Evolutionary conservation across 2,888 invertebrate genomes (phyloP), one percentile per base, ranked within the genome.

Genomic region (Hyles lineata): DNA sequence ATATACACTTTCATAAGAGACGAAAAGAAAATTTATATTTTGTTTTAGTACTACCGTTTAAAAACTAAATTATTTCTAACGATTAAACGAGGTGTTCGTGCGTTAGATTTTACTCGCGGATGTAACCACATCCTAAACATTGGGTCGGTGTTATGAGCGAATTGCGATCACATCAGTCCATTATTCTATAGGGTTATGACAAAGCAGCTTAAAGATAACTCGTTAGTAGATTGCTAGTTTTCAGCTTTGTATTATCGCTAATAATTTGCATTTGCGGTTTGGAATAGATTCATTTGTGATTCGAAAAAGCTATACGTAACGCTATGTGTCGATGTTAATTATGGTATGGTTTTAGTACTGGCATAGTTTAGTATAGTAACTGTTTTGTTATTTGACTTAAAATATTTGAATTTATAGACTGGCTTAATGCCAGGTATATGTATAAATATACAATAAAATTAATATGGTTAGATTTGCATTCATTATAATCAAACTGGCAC

Each of bases 151-250:
- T 84, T 72, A 7, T 21, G 83, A 83, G 83, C 77, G 81, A 85
- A 86, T 83, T 77, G 80, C 82, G 82, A 81, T 85, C 83, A 84
- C 83, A 82, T 81, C 84, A 83, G 83, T 82, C 87, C 86, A 90
- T 89, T 88, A 88, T 87, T 84, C 79, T 83, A 81, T 83, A 80
- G 76, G 83, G 77, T 82, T 87, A 86, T 85, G 80, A 88, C 89
- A 92, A 92, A 92, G 90, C 92, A 88, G 92, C 91, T 92, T 92
- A 92, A 88, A 89, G 91, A 89, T 89, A 89, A 88, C 87, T 86
- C 88, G 85, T 81, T 85, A 82, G 81, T 82, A 85, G 83, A 91
- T 89, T 88, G 83, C 82, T 83, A 80, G 81, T 84, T 83, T 82
- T 78, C 81, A 76, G 79, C 75, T 74, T 70, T 75, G 77, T 74